A percentile compares a stretch with the other conserved stretches of the same genome.
phyloP scores from a whole-genome alignment of 2,113 vertebrate species.

The Carettochelys insculpta region DNA sequence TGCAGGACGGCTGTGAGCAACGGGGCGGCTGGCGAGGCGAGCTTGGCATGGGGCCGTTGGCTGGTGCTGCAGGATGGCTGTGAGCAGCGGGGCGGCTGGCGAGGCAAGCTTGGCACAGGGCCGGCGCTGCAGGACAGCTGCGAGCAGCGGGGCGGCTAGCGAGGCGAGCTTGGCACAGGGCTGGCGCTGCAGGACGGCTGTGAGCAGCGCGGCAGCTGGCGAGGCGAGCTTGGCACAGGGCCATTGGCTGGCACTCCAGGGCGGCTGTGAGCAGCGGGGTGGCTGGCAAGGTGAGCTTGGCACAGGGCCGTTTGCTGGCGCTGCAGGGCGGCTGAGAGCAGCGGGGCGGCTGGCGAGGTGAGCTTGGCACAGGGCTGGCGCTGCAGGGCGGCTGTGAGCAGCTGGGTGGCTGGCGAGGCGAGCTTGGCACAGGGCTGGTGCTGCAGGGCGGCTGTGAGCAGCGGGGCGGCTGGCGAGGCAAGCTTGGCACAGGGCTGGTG shows the following conservation, averaged over 20 bases:
- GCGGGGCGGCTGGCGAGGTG: too few species aligned
- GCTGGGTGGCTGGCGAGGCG: too few species aligned
- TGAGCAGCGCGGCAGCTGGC: not conserved
- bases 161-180: not conserved
- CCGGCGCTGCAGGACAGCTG: constrained; percentile 21
- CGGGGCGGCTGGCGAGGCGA: too few species aligned
- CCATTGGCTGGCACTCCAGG: not conserved
- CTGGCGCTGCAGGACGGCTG: constrained; percentile 22
- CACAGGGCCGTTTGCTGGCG: not conserved
- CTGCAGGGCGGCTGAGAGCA: constrained; percentile 34
- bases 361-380: not conserved
- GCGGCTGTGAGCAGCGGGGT: constrained; percentile 11
- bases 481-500: not conserved
- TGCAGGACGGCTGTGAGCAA: constrained; percentile 24
- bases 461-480: too few species aligned
- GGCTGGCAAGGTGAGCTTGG: not conserved
- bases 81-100: not conserved
- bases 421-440: not conserved
- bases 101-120: not conserved
- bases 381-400: constrained; percentile 34
- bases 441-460: constrained; percentile 34
- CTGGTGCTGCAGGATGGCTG: constrained; percentile 22
- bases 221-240: not conserved
- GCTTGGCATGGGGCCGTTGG: not conserved
- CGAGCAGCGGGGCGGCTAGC: not conserved